Evolutionary conservation across 2,888 invertebrate genomes (phyloP).

Genomic region (Ormyrus labotus): DNA sequence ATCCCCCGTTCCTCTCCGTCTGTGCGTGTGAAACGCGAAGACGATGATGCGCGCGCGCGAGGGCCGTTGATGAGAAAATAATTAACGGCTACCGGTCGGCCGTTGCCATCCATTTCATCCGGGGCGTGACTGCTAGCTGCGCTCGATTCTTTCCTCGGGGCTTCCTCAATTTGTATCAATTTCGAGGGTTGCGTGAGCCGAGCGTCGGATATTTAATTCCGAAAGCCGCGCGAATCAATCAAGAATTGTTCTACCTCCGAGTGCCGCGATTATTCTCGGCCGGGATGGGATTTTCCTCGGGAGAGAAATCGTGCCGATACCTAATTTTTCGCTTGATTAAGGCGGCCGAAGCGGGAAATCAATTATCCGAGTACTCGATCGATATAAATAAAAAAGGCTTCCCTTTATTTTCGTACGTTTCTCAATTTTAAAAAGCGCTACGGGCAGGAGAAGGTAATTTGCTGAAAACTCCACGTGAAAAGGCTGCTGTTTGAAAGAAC

Average conservation of each 20-base stretch:
- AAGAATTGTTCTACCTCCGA: neutral
- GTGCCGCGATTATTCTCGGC: conserved; percentile 6
- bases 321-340: conserved; percentile 30
- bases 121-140: neutral
- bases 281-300: too few species aligned
- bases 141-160: conserved; percentile 12
- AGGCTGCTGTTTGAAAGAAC: neutral
- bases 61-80: conserved; percentile 69
- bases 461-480: conserved; percentile 30
- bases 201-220: conserved; percentile 41
- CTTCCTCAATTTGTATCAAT: conserved; percentile 50
- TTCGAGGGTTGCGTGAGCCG: conserved; percentile 10
- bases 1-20: conserved; percentile 39
- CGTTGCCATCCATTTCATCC: conserved; percentile 34
- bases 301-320: neutral
- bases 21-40: conserved; percentile 68
- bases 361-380: neutral
- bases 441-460: neutral
- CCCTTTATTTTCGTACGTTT: neutral
- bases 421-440: conserved; percentile 1
- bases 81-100: conserved; percentile 61
- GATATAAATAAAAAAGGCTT: neutral
- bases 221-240: conserved; percentile 10
- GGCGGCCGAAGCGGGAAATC: neutral
- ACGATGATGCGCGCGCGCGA: conserved; percentile 51